phyloP scores from a whole-genome alignment of 2,797 vertebrate genomes.

The Tachyglossus aculeatus region DNA sequence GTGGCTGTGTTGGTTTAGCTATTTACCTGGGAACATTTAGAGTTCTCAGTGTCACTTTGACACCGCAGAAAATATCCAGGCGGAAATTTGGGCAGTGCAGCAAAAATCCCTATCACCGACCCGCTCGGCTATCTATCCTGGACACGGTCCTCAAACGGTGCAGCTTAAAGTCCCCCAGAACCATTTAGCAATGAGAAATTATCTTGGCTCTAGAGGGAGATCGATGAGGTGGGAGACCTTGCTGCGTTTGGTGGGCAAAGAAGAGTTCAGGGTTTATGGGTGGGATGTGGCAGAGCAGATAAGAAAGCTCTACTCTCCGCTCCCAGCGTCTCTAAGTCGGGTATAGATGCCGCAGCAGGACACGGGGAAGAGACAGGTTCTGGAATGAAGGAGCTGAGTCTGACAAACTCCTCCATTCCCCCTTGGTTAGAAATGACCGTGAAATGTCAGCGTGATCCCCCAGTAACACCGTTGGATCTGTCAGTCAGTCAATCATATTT shows the following conservation, averaged over 20 bases:
- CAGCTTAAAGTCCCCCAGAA: not conserved
- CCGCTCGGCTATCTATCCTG: not conserved
- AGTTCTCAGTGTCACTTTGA: not conserved
- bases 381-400: too few relatives aligned
- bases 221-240: not conserved
- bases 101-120: conserved; percentile 16
- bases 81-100: not conserved
- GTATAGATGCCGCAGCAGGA: not conserved
- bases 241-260: not conserved
- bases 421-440: too few relatives aligned
- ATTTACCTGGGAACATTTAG: not conserved
- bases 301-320: not conserved
- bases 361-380: not conserved
- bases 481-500: too few relatives aligned
- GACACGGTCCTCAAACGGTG: not conserved
- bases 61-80: conserved; percentile 6
- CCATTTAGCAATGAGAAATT: not conserved
- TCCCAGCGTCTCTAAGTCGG: too few relatives aligned
- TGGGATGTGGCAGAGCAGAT: not conserved
- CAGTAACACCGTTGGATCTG: too few relatives aligned
- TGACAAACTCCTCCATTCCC: too few relatives aligned
- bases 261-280: not conserved
- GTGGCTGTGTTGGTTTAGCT: not conserved
- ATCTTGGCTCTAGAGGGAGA: not conserved
- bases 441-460: too few relatives aligned